Conservation (phyloP, 1,140 invertebrate species). For the Daktulosphaira vitifoliae region DNA sequence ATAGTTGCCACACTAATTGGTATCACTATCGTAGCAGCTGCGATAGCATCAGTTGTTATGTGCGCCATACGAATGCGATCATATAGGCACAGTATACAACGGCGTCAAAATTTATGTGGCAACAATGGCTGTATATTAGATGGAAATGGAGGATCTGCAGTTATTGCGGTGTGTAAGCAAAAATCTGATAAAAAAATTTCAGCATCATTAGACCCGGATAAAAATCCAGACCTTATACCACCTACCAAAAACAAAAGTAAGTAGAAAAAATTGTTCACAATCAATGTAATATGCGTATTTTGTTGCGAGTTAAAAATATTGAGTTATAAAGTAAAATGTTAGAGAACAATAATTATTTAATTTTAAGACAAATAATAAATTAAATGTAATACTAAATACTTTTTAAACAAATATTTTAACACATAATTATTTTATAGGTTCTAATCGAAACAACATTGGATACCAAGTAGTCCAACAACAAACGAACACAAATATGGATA, state of each 20-base stretch:
- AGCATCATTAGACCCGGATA: neutral
- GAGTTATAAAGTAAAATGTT: too few relatives aligned
- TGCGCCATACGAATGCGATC: conserved; percentile 56
- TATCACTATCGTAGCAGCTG: conserved; percentile 60
- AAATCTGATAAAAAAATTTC: neutral
- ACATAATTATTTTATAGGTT: too few relatives aligned
- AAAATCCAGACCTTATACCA: conserved; percentile 18
- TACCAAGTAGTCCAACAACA: conserved; percentile 16
- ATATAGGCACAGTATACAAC: neutral
- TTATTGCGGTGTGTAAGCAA: conserved; percentile 6
- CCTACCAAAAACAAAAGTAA: conserved; percentile 8
- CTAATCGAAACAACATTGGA: neutral
- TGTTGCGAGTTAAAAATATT: too few relatives aligned
- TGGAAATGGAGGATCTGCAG: neutral
- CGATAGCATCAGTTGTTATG: conserved; percentile 61
- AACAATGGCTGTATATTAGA: neutral
- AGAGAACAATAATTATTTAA: too few relatives aligned
- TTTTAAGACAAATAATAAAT: too few relatives aligned
- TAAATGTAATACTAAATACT: too few relatives aligned
- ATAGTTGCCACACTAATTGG: conserved; percentile 64
- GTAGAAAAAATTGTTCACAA: too few relatives aligned
- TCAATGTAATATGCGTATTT: too few relatives aligned
- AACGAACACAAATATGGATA: neutral
- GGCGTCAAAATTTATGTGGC: neutral
- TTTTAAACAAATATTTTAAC: too few relatives aligned